phyloP scores from a whole-genome alignment of 2,888 invertebrate genomes.

The Tetranychus truncatus region DNA sequence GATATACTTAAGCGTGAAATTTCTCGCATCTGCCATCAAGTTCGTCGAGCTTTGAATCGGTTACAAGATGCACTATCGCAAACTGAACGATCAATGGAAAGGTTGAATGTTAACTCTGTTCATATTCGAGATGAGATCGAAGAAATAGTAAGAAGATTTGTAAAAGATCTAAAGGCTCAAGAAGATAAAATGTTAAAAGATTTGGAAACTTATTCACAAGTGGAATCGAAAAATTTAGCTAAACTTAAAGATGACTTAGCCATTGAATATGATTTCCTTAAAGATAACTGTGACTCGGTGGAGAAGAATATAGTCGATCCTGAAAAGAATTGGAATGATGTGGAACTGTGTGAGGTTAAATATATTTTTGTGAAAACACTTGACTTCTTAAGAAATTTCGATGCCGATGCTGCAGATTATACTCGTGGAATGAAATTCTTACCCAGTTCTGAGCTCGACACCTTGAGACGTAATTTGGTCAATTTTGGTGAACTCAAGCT shows the following conservation, averaged over 20 bases:
- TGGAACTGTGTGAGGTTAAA: slow-evolving; percentile 55
- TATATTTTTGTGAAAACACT: slow-evolving; percentile 88
- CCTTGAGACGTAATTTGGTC: slow-evolving; percentile 65
- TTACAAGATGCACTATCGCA: slow-evolving; percentile 59
- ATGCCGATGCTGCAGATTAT: slow-evolving; percentile 74
- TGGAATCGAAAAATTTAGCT: slow-evolving; percentile 64
- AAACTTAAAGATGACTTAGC: slow-evolving; percentile 81
- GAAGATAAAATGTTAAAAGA: slow-evolving; percentile 43
- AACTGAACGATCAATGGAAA: slow-evolving; percentile 65
- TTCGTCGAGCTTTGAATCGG: slow-evolving; percentile 57
- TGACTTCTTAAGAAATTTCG: slow-evolving; percentile 78
- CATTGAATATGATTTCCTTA: slow-evolving; percentile 79
- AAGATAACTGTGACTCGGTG: slow-evolving; percentile 86
- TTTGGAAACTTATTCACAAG: slow-evolving; percentile 68
- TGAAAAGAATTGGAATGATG: slow-evolving; percentile 25
- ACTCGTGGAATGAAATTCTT: slow-evolving; percentile 50
- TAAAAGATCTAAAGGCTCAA: slow-evolving; percentile 34
- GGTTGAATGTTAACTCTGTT: slow-evolving; percentile 69
- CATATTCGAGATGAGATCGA: slow-evolving; percentile 83
- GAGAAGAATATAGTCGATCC: slow-evolving; percentile 57
- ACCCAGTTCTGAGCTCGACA: slow-evolving; percentile 81
- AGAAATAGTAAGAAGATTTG: slow-evolving; percentile 45
- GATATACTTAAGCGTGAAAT: slow-evolving; percentile 84
- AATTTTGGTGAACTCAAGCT: slow-evolving; percentile 68
- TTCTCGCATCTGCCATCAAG: slow-evolving; percentile 43